These are phyloP conservation scores for Anarhynchus alexandrinus DNA, from an alignment of 2,113 vertebrate genomes.

Conservation along the genomic window DNA sequence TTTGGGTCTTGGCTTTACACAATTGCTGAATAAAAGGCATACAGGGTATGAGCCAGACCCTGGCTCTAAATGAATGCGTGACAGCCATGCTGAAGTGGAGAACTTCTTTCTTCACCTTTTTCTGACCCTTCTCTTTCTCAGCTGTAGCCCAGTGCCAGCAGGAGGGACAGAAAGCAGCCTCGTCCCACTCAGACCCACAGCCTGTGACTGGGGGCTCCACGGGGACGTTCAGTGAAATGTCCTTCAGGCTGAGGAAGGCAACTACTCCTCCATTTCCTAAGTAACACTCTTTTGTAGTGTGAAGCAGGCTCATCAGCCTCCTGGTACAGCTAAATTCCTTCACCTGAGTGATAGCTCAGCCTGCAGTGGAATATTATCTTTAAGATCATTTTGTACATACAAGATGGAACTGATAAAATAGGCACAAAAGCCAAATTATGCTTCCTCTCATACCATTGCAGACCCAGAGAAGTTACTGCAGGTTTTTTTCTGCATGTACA, in stretches of 20 bases:
- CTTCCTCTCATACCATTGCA: neutral
- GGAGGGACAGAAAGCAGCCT: neutral
- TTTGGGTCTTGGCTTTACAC: neutral
- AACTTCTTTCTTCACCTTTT: neutral
- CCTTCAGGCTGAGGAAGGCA: neutral
- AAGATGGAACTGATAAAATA: neutral
- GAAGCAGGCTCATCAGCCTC: neutral
- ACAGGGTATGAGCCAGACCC: neutral
- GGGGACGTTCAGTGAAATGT: rapidly evolving
- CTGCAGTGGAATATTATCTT: neutral
- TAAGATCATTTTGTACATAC: neutral
- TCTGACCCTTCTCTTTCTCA: neutral
- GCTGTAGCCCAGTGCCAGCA: neutral
- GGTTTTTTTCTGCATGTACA: neutral
- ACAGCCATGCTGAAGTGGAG: neutral
- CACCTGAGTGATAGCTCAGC: neutral
- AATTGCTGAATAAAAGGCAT: neutral
- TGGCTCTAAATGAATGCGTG: rapidly evolving
- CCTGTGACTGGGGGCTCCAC: rapidly evolving
- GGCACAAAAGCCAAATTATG: neutral
- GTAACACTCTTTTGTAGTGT: neutral
- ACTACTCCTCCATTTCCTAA: neutral
- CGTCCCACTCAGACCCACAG: neutral
- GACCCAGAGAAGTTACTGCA: neutral
- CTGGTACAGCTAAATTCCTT: neutral